phyloP scores from a whole-genome alignment of 1,140 invertebrate species.

The Branchinecta lynchi region DNA sequence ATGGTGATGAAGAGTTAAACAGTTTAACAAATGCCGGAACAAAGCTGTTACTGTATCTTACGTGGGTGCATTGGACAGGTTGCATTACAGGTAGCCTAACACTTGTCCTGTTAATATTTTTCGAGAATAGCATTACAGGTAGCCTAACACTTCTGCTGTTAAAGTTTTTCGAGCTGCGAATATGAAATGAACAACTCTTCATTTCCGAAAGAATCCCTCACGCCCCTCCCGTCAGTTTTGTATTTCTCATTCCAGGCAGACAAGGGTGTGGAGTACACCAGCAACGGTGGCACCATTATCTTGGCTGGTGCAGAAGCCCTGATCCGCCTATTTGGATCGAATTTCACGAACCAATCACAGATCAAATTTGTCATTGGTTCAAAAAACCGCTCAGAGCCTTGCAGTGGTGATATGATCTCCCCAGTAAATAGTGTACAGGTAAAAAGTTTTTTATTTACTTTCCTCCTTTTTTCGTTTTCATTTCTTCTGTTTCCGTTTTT shows the following conservation, averaged over 20 bases:
- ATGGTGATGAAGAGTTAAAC: too few relatives aligned
- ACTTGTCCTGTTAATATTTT: too few relatives aligned
- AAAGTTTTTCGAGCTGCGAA: too few relatives aligned
- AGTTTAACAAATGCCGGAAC: too few relatives aligned
- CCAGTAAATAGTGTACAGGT: conserved; percentile 31
- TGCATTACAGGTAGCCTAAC: too few relatives aligned
- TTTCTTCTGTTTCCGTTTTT: not conserved
- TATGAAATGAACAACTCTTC: too few relatives aligned
- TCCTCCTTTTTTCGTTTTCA: conserved; percentile 12
- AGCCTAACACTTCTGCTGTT: too few relatives aligned
- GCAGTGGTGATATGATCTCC: conserved; percentile 30
- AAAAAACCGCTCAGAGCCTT: conserved; percentile 35
- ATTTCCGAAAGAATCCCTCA: too few relatives aligned
- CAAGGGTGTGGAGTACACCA: conserved; percentile 41
- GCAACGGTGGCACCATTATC: conserved; percentile 47
- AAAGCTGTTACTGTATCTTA: too few relatives aligned
- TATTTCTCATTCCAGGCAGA: conserved; percentile 27
- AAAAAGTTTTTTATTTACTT: conserved; percentile 22
- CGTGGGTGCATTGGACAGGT: too few relatives aligned
- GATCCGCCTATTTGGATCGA: conserved; percentile 55
- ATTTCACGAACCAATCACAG: conserved; percentile 44
- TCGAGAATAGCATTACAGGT: too few relatives aligned
- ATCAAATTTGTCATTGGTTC: conserved; percentile 50
- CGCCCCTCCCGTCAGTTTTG: too few relatives aligned
- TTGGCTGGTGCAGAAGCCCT: conserved; percentile 39